phyloP scores from a whole-genome alignment of 2,113 vertebrate genomes.

The Tetrao urogallus region DNA sequence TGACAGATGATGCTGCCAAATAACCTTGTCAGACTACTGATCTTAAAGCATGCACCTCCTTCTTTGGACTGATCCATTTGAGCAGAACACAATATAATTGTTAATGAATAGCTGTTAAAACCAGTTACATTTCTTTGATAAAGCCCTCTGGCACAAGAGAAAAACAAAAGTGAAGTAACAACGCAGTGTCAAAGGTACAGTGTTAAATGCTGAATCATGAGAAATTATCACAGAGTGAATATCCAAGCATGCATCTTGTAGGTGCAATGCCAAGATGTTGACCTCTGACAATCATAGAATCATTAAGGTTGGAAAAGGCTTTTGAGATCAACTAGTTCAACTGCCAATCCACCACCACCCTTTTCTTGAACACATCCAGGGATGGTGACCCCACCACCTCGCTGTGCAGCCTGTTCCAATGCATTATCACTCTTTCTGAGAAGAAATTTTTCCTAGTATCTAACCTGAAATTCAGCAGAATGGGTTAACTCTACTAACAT shows the following conservation, averaged over 20 bases:
- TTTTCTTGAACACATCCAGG: too few relatives aligned
- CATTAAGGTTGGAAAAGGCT: too few relatives aligned
- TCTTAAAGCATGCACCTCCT: not conserved
- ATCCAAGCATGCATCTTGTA: not conserved
- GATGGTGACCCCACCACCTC: too few relatives aligned
- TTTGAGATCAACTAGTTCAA: too few relatives aligned
- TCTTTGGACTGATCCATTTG: not conserved
- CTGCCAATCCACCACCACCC: too few relatives aligned
- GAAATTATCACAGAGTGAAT: not conserved
- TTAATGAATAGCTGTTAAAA: not conserved
- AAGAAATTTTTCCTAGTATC: too few relatives aligned
- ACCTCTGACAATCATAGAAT: not conserved
- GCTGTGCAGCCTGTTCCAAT: too few relatives aligned
- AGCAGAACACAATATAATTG: not conserved
- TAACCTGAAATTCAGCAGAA: not conserved
- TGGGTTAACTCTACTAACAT: not conserved
- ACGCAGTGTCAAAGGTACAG: not conserved
- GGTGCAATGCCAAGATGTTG: not conserved
- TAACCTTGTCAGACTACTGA: not conserved
- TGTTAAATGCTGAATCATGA: constrained; percentile 5
- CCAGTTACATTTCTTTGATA: not conserved
- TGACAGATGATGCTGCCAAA: not conserved
- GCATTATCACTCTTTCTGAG: too few relatives aligned
- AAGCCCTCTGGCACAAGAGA: not conserved
- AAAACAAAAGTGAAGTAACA: not conserved